A percentile compares a stretch with the other conserved stretches of the same genome.
phyloP scores from a whole-genome alignment of 2,888 invertebrate genomes.

The Drosophila monieri region DNA sequence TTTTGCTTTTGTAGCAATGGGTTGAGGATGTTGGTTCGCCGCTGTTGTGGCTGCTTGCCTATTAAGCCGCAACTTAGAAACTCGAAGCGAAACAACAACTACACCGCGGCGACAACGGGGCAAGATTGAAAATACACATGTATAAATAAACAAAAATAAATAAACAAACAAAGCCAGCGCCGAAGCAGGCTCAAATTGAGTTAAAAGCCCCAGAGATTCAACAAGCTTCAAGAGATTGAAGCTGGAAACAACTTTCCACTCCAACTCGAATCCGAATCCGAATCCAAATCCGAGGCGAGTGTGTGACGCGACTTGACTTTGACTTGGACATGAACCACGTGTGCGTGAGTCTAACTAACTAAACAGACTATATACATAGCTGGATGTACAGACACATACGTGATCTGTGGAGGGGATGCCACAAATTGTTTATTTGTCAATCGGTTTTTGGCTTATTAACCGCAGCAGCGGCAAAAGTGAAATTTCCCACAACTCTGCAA shows the following conservation, averaged over 20 bases:
- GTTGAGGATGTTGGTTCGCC: conserved; percentile 31
- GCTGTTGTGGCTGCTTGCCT: conserved; percentile 38
- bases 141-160: conserved; percentile 50
- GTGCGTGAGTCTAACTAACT: conserved; percentile 54
- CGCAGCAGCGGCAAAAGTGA: conserved; percentile 63
- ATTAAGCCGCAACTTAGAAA: conserved; percentile 60
- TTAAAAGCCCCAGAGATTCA: conserved; percentile 66
- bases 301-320: conserved; percentile 58
- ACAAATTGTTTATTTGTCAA: conserved; percentile 76
- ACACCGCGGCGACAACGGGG: conserved; percentile 8
- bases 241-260: conserved; percentile 72
- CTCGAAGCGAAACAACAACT: conserved; percentile 41
- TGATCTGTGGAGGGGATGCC: conserved; percentile 41
- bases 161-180: conserved; percentile 33
- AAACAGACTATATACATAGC: conserved; percentile 27
- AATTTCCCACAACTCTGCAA: conserved; percentile 56
- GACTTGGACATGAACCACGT: conserved; percentile 60
- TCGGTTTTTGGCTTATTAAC: conserved; percentile 64
- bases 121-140: conserved; percentile 59
- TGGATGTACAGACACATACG: conserved; percentile 17
- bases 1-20: conserved; percentile 29
- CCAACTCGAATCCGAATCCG: conserved; percentile 13
- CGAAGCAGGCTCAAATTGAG: conserved; percentile 64
- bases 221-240: conserved; percentile 40
- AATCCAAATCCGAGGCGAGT: conserved; percentile 17